Evolutionary conservation across 2,888 invertebrate genomes (phyloP).

Genomic region (Metopia argyrocephala): DNA sequence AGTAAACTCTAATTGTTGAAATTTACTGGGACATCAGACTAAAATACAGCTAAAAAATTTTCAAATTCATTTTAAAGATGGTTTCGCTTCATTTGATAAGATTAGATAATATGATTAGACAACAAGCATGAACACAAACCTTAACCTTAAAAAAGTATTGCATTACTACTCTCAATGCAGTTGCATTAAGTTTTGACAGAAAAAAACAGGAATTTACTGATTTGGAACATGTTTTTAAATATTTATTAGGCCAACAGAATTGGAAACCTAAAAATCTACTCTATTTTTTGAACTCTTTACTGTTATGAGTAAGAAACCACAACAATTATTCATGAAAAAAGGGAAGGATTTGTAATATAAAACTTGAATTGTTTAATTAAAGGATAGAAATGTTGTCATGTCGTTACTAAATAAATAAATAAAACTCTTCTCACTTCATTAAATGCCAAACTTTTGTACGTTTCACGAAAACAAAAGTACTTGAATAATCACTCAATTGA

Average conservation of each 20-base stretch:
- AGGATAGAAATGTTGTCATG: constrained; percentile 38
- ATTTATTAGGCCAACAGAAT: constrained; percentile 42
- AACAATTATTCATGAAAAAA: constrained; percentile 34
- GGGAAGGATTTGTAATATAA: constrained; percentile 30
- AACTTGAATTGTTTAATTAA: constrained; percentile 32
- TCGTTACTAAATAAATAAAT: constrained; percentile 8
- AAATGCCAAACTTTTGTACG: not conserved
- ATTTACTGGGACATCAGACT: constrained; percentile 46
- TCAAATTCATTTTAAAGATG: not conserved
- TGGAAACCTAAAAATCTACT: not conserved
- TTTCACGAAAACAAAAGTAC: not conserved
- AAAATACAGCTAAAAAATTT: constrained; percentile 27
- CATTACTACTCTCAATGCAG: too few species aligned
- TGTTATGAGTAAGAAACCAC: constrained; percentile 38
- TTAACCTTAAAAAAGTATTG: not conserved
- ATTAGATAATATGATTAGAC: constrained; percentile 15
- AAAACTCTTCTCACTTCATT: not conserved
- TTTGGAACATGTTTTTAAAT: constrained; percentile 47
- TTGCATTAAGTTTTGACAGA: not conserved
- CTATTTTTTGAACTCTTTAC: not conserved
- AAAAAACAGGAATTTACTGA: constrained; percentile 39
- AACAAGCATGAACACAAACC: not conserved
- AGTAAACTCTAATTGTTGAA: constrained; percentile 46
- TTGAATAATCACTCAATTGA: constrained; percentile 50
- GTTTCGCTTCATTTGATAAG: constrained; percentile 39